Conservation (phyloP, 2,113 vertebrate species). For the Chloropsis cyanopogon region DNA sequence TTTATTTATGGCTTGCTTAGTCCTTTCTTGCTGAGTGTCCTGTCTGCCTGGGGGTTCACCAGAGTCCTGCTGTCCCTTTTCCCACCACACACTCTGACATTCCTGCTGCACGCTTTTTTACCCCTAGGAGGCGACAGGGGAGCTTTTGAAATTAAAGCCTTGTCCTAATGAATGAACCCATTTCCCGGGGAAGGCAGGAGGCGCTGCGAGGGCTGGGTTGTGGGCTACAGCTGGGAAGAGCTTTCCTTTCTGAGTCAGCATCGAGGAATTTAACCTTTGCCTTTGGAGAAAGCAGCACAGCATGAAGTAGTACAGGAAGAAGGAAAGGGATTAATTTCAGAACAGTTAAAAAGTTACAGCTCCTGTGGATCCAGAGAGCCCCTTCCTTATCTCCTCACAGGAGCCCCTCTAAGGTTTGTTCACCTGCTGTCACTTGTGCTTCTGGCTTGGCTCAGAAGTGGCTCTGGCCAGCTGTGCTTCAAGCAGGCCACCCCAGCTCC, state of each 20-base stretch:
- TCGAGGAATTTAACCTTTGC: not conserved
- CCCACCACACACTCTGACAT: not conserved
- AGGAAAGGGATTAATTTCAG: not conserved
- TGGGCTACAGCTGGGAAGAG: not conserved
- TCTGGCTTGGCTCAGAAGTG: not conserved
- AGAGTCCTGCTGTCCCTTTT: not conserved
- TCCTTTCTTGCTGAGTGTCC: not conserved
- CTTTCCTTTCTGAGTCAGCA: not conserved
- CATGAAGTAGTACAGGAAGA: not conserved
- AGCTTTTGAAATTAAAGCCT: not conserved
- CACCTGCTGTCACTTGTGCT: not conserved
- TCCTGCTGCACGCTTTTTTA: not conserved
- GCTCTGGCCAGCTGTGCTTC: not conserved
- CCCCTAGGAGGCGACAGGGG: not conserved
- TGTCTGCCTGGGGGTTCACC: not conserved
- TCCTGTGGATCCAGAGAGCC: not conserved
- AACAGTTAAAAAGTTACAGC: not conserved
- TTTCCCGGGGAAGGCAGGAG: not conserved
- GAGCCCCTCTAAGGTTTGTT: not conserved
- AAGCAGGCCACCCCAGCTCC: accelerated
- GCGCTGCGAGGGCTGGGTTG: not conserved
- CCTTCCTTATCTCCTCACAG: not conserved
- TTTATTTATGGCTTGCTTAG: not conserved
- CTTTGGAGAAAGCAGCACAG: not conserved
- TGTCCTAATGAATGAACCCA: not conserved